Base-by-base conservation (phyloP, 2,888 invertebrate species). In the Cyaniris semiargus region DNA sequence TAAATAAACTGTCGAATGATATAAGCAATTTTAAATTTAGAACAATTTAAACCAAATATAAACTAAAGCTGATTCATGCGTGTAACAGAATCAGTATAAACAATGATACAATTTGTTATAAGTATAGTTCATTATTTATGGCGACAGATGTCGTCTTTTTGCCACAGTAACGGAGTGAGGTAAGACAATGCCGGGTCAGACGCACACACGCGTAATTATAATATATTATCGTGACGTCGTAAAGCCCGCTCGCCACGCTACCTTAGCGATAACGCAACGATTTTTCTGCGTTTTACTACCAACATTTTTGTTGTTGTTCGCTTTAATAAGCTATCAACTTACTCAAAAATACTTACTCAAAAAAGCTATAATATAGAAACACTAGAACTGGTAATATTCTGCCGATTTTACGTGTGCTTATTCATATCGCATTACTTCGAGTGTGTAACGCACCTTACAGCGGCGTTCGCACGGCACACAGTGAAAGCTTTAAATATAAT, bases 401-500 rank as follows among this genome's bases (percentile, higher is more conserved):
- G 18, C 1, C 53, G 1, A 18, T 13, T 48, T 4, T 18, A 53
- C 18, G 7, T 7, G 8, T 7, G 60, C 27, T 48, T 72, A 15
- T n/a, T n/a, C n/a, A n/a, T 70, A 71, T 76, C 56, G 76, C 71
- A 78, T 79, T 53, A 56, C 78, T 76, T 79, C 79, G 78, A 80
- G 80, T 83, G 81, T 79, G 79, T 60, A 80, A 80, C 79, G 70
- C 77, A 76, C 81, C 81, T 79, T 78, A 81, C 78, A 75, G 78
- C 77, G 80, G 79, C 78, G 80, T 84, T 83, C 84, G 80, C 83
- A 83, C 85, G 83, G 80, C 83, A 81, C 81, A 81, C 80, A 79
- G 79, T 80, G 86, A 86, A 85, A 85, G 85, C 86, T 87, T 87
- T 87, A 85, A 89, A 88, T 89, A 86, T 87, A 86, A 89, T 88